Conservation (phyloP, 2,797 vertebrate genomes). For the Eurystomus glaucurus region DNA sequence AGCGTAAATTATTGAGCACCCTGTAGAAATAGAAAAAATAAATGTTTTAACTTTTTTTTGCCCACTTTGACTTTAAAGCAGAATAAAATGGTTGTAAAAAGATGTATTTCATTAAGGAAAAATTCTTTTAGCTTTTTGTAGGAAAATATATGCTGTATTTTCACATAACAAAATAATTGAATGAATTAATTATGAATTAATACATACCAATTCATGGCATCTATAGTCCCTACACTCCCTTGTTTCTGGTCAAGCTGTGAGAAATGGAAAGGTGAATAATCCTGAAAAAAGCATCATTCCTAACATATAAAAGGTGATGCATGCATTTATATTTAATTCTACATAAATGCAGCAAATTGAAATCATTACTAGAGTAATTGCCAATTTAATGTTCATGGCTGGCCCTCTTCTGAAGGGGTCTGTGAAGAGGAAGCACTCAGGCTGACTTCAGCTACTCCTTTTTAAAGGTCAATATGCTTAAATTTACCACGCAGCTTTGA, state of each 20-base stretch:
- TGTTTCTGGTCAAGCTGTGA: neutral
- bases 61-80: neutral
- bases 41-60: neutral
- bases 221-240: neutral
- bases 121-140: neutral
- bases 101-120: neutral
- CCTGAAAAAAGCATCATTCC: fast-evolving
- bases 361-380: neutral
- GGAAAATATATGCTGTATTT: neutral
- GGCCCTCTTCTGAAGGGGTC: neutral
- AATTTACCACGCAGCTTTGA: neutral
- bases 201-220: neutral
- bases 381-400: neutral
- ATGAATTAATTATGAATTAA: neutral
- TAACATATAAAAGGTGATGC: neutral
- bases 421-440: neutral
- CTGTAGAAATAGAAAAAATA: neutral
- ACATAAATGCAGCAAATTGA: neutral
- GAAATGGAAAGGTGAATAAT: neutral
- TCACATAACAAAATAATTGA: neutral
- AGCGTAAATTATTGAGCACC: neutral
- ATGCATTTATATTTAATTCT: neutral
- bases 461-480: neutral
- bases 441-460: neutral
- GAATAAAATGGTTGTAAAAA: neutral